phyloP scores from a whole-genome alignment of 2,113 vertebrate genomes.

The Prionailurus bengalensis region DNA sequence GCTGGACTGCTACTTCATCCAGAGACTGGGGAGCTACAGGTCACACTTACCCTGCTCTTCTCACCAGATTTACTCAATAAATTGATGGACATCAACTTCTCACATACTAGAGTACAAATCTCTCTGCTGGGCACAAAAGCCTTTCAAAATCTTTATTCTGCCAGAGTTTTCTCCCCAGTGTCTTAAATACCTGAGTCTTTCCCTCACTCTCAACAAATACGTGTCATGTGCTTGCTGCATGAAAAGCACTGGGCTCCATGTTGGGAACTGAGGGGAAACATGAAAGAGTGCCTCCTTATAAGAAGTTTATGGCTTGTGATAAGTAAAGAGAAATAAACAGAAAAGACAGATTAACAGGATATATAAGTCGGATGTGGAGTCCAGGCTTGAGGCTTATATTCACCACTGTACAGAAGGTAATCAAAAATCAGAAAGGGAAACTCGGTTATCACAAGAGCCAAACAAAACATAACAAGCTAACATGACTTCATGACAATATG shows the following conservation, averaged over 20 bases:
- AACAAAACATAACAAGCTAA: neutral
- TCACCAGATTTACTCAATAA: neutral
- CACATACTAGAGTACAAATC: neutral
- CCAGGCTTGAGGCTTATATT: neutral
- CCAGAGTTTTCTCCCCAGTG: too few species aligned
- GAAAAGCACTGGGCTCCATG: neutral
- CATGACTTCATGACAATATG: neutral
- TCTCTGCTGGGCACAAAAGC: neutral
- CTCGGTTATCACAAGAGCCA: neutral
- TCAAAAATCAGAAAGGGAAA: neutral
- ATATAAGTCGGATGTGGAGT: accelerated
- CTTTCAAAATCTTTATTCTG: neutral
- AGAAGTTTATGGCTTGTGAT: neutral
- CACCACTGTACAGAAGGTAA: neutral
- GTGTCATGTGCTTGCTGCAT: accelerated
- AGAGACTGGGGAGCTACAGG: neutral
- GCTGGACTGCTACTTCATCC: too few species aligned
- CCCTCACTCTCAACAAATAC: neutral
- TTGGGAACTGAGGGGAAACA: neutral
- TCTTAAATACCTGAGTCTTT: neutral
- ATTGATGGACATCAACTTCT: neutral
- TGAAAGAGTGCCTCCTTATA: neutral
- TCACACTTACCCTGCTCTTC: neutral
- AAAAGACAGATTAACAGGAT: neutral
- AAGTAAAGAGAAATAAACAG: neutral